Percentiles rank a stretch among this genome's conserved stretches.
Evolutionary conservation across 2,797 vertebrate genomes (phyloP).

Genomic region (Trichosurus vulpecula): DNA sequence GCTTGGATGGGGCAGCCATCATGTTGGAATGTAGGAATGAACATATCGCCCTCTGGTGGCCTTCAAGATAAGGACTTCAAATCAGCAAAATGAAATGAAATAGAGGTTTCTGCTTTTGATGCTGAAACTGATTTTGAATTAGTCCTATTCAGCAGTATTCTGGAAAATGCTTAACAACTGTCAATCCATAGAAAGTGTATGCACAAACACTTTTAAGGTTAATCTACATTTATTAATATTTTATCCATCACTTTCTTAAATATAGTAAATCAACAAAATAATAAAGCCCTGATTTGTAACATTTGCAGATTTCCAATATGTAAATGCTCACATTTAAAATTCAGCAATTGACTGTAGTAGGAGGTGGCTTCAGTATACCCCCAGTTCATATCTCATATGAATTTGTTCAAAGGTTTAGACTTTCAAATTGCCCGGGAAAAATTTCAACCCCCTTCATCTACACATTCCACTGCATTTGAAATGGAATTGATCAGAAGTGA

Average conservation of each 20-base stretch:
- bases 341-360: not conserved
- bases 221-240: not conserved
- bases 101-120: not conserved
- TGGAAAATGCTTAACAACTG: not conserved
- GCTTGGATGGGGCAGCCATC: not conserved
- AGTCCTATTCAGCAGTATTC: not conserved
- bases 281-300: not conserved
- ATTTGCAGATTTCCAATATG: not conserved
- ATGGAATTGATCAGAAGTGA: conserved; percentile 61
- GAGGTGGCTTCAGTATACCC: not conserved
- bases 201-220: not conserved
- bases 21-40: not conserved
- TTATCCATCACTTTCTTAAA: not conserved
- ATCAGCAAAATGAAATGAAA: conserved; percentile 3
- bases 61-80: conserved; percentile 31
- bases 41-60: conserved; percentile 23
- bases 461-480: not conserved
- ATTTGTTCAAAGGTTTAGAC: not conserved
- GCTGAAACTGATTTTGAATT: not conserved
- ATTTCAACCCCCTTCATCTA: not conserved
- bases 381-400: not conserved
- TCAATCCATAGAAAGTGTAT: not conserved
- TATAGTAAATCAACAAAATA: not conserved
- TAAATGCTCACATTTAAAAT: not conserved
- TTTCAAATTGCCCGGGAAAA: not conserved